Evolutionary conservation across 2,113 vertebrate genomes (phyloP).

Genomic region (Naja naja): DNA sequence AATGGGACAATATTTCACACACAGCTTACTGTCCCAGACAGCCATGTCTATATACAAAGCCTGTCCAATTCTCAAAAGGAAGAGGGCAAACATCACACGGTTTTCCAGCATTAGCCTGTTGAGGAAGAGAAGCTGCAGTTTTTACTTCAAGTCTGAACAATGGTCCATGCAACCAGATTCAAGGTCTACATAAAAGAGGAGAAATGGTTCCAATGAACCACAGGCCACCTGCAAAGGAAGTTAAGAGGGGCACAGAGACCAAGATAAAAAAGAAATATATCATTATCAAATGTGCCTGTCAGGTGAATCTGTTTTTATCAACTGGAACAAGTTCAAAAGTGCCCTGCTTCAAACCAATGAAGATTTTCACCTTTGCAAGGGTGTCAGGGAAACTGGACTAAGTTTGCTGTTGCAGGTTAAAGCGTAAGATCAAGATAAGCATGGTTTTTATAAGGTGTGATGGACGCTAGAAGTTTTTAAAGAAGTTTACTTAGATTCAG

Average conservation of each 20-base stretch:
- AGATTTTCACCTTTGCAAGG: not conserved
- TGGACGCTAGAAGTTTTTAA: not conserved
- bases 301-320: not conserved
- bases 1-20: too few species aligned
- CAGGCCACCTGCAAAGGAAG: not conserved
- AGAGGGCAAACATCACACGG: not conserved
- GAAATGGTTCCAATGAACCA: not conserved
- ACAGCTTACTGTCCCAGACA: not conserved
- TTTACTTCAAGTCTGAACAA: not conserved
- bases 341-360: not conserved
- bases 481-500: not conserved
- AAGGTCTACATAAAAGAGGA: not conserved
- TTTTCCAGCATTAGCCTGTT: not conserved
- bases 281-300: not conserved
- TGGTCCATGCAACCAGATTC: not conserved
- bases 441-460: not conserved
- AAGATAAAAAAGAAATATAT: not conserved
- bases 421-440: not conserved
- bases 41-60: not conserved
- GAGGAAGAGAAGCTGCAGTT: not conserved
- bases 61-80: not conserved
- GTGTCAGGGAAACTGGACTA: not conserved
- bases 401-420: not conserved
- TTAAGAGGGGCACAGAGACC: not conserved
- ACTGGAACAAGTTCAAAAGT: not conserved